Conservation (phyloP, 1,140 invertebrate species). For the Ylistrum balloti region DNA sequence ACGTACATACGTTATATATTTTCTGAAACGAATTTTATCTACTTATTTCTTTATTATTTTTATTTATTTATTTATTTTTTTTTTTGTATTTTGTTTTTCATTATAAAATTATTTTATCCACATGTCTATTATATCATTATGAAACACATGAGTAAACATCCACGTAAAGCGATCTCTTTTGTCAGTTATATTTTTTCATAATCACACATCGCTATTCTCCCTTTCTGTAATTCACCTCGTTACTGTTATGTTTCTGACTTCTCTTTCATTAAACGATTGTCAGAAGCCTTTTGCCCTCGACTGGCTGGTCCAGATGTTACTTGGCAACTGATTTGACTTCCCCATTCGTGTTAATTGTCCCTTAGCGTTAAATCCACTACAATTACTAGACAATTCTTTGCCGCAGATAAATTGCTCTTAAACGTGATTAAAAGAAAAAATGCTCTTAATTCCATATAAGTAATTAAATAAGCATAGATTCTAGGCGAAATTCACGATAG, state of each 20-base stretch:
- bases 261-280: conserved; percentile 15
- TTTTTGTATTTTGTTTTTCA: no score
- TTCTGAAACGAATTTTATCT: no score
- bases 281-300: background rate
- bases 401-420: conserved; percentile 56
- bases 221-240: background rate
- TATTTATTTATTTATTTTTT: no score
- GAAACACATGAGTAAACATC: background rate
- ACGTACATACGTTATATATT: no score
- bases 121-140: no score
- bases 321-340: conserved; percentile 48
- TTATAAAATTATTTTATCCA: no score
- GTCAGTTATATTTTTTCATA: background rate
- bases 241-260: background rate
- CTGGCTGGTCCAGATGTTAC: background rate
- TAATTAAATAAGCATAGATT: conserved; percentile 60
- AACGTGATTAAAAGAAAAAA: conserved; percentile 59
- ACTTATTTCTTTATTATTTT: no score
- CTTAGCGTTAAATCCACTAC: conserved; percentile 53
- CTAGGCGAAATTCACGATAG: conserved; percentile 47
- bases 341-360: conserved; percentile 52
- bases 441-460: conserved; percentile 55
- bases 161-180: background rate
- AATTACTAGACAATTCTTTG: conserved; percentile 51
- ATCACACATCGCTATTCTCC: background rate